Evolutionary conservation across 2,888 invertebrate genomes (phyloP).

Genomic region (Leptopilina myrica): DNA sequence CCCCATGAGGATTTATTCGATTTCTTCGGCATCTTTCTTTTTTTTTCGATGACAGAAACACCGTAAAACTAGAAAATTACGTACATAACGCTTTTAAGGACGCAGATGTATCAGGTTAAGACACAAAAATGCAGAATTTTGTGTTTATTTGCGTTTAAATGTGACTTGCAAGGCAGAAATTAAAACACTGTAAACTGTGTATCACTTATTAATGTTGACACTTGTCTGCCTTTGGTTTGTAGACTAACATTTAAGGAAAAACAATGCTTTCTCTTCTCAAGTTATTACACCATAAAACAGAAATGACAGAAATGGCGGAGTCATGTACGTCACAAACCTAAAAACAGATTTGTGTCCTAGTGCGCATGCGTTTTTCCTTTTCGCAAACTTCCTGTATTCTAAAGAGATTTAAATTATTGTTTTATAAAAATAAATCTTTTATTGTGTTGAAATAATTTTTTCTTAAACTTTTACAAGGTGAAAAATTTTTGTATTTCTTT

Average conservation of each 20-base stretch:
- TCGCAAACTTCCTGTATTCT: too few species aligned
- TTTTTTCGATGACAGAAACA: background rate
- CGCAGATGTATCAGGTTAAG: slow-evolving; percentile 19
- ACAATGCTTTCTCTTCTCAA: background rate
- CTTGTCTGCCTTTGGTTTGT: background rate
- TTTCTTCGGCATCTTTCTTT: slow-evolving; percentile 67
- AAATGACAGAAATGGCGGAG: slow-evolving; percentile 8
- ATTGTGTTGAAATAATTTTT: too few species aligned
- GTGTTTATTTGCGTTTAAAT: background rate
- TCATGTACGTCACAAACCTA: too few species aligned
- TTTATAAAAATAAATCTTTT: too few species aligned
- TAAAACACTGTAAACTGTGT: background rate
- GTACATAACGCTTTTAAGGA: background rate
- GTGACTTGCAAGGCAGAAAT: background rate
- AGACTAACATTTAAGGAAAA: background rate
- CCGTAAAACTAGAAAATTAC: background rate
- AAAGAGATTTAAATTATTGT: too few species aligned
- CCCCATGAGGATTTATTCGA: slow-evolving; percentile 59
- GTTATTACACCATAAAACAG: background rate
- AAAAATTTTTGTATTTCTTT: too few species aligned
- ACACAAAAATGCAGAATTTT: background rate
- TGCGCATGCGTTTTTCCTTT: too few species aligned
- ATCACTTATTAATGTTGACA: background rate
- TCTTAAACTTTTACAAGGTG: too few species aligned
- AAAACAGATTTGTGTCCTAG: too few species aligned